Conservation (phyloP, 2,797 vertebrate genomes). For the Melanotaenia trifasciata region DNA sequence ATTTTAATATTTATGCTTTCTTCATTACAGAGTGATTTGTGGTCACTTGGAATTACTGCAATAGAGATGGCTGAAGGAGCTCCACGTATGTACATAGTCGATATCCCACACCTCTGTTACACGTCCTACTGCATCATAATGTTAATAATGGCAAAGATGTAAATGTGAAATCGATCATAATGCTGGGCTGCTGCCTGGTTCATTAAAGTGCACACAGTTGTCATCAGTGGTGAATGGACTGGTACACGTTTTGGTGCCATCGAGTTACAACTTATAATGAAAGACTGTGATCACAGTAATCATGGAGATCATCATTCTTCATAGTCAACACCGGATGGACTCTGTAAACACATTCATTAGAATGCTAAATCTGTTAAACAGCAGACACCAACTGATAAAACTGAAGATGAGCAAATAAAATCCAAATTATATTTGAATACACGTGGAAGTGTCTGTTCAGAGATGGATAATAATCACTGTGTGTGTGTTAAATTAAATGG, state of each 20-base stretch:
- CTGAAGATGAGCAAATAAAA: background rate
- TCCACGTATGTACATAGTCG: constrained; percentile 88
- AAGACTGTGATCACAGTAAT: background rate
- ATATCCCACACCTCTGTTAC: constrained; percentile 28
- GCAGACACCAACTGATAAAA: background rate
- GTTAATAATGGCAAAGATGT: constrained; percentile 32
- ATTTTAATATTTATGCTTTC: constrained; percentile 29
- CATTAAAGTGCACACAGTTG: constrained; percentile 4
- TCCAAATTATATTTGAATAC: background rate
- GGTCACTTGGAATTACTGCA: constrained; percentile 97
- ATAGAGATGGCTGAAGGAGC: constrained; percentile 99
- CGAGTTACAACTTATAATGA: constrained; percentile 7
- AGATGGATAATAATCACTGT: constrained; percentile 1
- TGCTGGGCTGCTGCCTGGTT: constrained; percentile 10
- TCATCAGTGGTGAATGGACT: constrained; percentile 6
- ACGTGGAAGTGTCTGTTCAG: background rate
- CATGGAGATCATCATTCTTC: constrained; percentile 1
- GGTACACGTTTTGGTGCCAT: constrained; percentile 14
- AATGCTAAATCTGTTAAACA: background rate
- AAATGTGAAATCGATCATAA: constrained; percentile 30
- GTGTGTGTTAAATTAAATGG: background rate
- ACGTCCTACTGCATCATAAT: constrained; percentile 11
- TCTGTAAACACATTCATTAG: background rate
- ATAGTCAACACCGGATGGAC: constrained; percentile 1
- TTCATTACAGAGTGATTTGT: constrained; percentile 92